phyloP scores from a whole-genome alignment of 2,797 vertebrate species.

The Okamejei kenojei region DNA sequence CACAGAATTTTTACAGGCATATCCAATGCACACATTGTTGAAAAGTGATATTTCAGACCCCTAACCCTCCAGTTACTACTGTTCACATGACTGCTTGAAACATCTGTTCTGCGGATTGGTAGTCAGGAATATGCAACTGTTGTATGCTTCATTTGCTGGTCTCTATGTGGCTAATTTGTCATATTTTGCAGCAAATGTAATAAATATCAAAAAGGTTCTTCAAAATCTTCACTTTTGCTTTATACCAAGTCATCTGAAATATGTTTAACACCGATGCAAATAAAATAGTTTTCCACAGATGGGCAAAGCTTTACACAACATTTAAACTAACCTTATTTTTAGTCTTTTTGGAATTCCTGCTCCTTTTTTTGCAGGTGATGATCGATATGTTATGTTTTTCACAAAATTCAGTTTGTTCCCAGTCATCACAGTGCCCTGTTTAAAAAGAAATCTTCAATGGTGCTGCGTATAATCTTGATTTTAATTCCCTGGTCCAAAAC shows the following conservation, averaged over 20 bases:
- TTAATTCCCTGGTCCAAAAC: neutral
- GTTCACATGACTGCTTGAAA: neutral
- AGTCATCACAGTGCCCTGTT: neutral
- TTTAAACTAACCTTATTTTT: constrained; percentile 57
- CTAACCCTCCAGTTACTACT: neutral
- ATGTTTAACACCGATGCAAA: neutral
- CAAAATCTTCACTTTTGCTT: neutral
- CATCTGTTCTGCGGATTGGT: neutral
- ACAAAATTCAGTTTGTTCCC: constrained; percentile 10
- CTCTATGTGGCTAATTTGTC: neutral
- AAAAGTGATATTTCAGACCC: neutral
- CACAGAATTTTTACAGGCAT: neutral
- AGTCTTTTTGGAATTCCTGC: constrained; percentile 47
- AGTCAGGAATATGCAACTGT: neutral
- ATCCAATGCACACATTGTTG: too few relatives aligned
- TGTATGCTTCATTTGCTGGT: neutral
- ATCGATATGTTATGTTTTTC: neutral
- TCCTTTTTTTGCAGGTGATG: constrained; percentile 44
- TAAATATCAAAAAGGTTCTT: neutral
- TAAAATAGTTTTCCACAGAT: neutral
- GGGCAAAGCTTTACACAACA: neutral
- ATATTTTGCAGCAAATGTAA: neutral
- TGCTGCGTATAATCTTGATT: neutral
- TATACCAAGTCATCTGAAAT: neutral
- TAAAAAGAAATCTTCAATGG: neutral